phyloP scores from a whole-genome alignment of 2,888 invertebrate species.

The Aphodius sticticus region DNA sequence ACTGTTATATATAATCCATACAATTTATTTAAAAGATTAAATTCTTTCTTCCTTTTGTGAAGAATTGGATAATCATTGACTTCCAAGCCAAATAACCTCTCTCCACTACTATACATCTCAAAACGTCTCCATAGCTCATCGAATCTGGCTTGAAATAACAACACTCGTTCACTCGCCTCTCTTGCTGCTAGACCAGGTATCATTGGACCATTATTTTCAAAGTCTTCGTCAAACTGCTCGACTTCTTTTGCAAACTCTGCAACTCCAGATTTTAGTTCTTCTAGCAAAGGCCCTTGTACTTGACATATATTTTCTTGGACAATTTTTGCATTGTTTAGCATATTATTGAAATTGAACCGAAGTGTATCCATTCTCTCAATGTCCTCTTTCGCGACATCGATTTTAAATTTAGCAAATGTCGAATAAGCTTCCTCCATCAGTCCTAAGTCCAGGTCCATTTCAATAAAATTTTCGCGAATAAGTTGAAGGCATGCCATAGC shows the following conservation, averaged over 20 bases:
- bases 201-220: constrained; percentile 84
- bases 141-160: constrained; percentile 80
- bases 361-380: constrained; percentile 80
- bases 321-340: constrained; percentile 75
- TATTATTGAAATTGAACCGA: constrained; percentile 78
- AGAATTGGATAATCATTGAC: constrained; percentile 84
- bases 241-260: constrained; percentile 71
- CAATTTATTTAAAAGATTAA: constrained; percentile 83
- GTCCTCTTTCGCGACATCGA: constrained; percentile 79
- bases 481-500: constrained; percentile 82
- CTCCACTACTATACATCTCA: constrained; percentile 85
- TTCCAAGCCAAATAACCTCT: constrained; percentile 84
- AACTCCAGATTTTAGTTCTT: constrained; percentile 77
- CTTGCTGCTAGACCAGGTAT: constrained; percentile 81
- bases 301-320: constrained; percentile 75
- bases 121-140: constrained; percentile 84
- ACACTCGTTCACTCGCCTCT: constrained; percentile 84
- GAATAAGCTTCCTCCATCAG: constrained; percentile 83
- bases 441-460: constrained; percentile 79
- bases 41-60: constrained; percentile 81
- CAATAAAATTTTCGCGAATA: constrained; percentile 80
- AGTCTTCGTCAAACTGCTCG: constrained; percentile 74
- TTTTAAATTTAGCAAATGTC: constrained; percentile 71
- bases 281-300: constrained; percentile 79
- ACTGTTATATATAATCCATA: constrained; percentile 83